Evolutionary conservation across 2,113 vertebrate species (phyloP).

Genomic region (Myodes glareolus): DNA sequence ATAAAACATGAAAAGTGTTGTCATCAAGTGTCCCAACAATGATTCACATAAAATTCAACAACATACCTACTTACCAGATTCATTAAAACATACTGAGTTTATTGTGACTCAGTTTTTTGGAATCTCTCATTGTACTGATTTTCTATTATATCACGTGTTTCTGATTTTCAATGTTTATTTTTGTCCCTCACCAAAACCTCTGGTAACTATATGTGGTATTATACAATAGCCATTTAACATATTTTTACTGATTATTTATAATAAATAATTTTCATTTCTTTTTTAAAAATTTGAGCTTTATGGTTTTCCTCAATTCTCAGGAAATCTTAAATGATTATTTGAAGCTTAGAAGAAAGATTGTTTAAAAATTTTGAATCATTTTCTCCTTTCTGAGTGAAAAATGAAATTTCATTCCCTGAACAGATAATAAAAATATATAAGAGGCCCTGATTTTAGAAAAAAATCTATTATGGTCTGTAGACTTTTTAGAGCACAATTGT

Average conservation of each 20-base stretch:
- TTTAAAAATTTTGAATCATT: constrained; percentile 37
- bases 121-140: not conserved
- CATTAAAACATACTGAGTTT: constrained; percentile 61
- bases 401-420: not conserved
- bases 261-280: constrained; percentile 27
- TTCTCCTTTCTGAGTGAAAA: not conserved
- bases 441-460: not conserved
- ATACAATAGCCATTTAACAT: not conserved
- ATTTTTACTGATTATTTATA: constrained; percentile 30
- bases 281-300: not conserved
- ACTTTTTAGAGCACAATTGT: constrained; percentile 4
- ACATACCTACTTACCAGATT: constrained; percentile 40
- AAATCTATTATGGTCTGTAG: not conserved
- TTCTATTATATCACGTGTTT: not conserved
- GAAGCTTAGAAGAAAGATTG: not conserved
- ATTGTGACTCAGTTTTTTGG: constrained; percentile 43
- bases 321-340: not conserved
- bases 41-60: constrained; percentile 55
- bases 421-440: not conserved
- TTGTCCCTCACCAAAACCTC: not conserved
- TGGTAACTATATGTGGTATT: not conserved
- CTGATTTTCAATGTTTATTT: not conserved
- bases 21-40: not conserved
- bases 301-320: not conserved
- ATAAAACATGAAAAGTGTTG: constrained; percentile 31